Percentiles rank a stretch among this genome's conserved stretches.
Conservation (phyloP, 2,888 invertebrate genomes). For the Oxytorus armatus region DNA sequence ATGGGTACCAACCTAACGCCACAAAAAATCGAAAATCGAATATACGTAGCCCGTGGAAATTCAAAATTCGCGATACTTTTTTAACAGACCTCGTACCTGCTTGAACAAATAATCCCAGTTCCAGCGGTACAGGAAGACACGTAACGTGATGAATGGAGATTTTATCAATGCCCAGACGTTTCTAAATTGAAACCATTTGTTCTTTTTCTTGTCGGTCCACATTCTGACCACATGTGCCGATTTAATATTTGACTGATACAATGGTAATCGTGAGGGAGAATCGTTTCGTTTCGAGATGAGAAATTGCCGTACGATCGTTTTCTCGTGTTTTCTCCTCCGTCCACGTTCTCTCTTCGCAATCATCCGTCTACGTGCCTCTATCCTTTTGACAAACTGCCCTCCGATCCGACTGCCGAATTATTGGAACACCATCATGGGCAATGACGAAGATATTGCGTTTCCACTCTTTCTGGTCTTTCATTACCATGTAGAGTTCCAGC, state of each 20-base stretch:
- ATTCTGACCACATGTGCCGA: background rate
- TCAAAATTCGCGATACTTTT: too few relatives aligned
- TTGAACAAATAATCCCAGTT: too few relatives aligned
- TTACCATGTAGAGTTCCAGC: background rate
- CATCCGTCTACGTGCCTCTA: background rate
- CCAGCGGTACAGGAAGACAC: too few relatives aligned
- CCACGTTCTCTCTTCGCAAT: background rate
- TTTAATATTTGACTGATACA: slow-evolving; percentile 12
- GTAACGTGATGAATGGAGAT: too few relatives aligned
- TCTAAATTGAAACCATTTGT: background rate
- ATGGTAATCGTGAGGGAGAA: background rate
- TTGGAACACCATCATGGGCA: slow-evolving; percentile 3
- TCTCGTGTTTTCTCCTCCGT: slow-evolving; percentile 9
- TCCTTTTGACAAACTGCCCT: background rate
- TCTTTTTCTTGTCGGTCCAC: background rate
- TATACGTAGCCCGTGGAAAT: too few relatives aligned
- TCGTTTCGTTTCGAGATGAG: slow-evolving; percentile 5
- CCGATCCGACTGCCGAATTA: slow-evolving; percentile 7
- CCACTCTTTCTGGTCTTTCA: background rate
- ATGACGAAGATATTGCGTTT: background rate
- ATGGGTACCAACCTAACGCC: too few relatives aligned
- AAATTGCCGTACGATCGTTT: slow-evolving; percentile 1
- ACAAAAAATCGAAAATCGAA: too few relatives aligned
- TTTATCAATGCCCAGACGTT: background rate
- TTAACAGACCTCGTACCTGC: too few relatives aligned